Evolutionary conservation across 2,888 invertebrate genomes (phyloP), one percentile per base, ranked within the genome.

Genomic region (Chloroclystis v-ata): DNA sequence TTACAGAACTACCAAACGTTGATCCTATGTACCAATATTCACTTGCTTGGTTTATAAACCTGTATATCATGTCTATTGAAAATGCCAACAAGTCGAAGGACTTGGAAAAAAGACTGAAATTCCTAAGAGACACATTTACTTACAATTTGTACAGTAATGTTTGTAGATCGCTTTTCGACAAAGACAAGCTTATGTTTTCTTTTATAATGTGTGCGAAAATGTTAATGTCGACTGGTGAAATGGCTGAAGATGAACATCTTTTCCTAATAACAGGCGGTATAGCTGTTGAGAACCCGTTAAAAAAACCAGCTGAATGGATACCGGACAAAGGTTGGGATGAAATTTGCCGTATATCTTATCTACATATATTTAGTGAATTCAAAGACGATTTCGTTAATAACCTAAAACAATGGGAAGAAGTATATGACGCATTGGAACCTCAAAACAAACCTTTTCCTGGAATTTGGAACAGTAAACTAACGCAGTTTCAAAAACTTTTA

Each of bases 21-120:
- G 94, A 96, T 78, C 94, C 95, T 5, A 95, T 96, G 95, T 96
- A 96, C 77, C 95, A 95, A 75, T 96, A 94, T 77, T 95, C 95
- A 0, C 84, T 96, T 30, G 90, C 90, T 8, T 96, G 96, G 96
- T 96, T 95, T 77, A 94, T 96, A 55, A 93, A 93, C 78, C 88
- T 96, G 26, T 96, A 94, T 67, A 82, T 93, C 4, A 87, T 90
- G 54, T 94, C 95, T 8, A 95, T 96, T 45, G 93, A 94, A 65
- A 91, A 92, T 60, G 92, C 92, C 1, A 91, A 91, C 62, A 92
- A 92, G 71, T 92, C 92, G 11, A 92, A 93, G 75, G 90, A 92
- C 61, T 86, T 95, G 58, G 91, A 93, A 39, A 90, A 91, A 61
- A 83, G 95, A 55, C 82, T 95, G 39, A 89, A 89, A 52, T 93